A percentile compares a stretch with the other conserved stretches of the same genome.
phyloP scores from a whole-genome alignment of 2,888 invertebrate species.

The Mythimna lalbum region DNA sequence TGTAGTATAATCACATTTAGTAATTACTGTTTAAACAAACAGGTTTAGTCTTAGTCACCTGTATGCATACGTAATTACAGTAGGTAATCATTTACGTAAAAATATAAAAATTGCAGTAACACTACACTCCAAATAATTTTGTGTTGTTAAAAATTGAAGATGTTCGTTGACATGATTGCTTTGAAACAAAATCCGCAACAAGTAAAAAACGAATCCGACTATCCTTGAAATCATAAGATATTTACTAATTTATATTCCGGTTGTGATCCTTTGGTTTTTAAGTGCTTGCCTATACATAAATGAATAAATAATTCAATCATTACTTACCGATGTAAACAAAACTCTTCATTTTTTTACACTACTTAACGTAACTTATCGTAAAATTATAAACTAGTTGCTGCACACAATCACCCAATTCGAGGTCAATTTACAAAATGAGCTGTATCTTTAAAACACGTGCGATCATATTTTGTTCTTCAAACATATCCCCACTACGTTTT shows the following conservation, averaged over 20 bases:
- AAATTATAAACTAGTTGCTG: conserved; percentile 3
- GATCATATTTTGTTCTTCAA: conserved; percentile 38
- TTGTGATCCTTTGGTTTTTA: not conserved
- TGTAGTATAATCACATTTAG: not conserved
- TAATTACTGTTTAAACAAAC: conserved; percentile 10
- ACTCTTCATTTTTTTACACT: conserved; percentile 46
- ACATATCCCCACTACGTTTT: conserved; percentile 57
- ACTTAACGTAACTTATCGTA: conserved; percentile 12
- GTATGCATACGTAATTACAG: not conserved
- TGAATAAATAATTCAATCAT: conserved; percentile 5
- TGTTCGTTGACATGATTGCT: not conserved
- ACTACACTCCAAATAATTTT: not conserved
- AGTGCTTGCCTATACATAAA: too few species aligned
- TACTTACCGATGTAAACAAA: conserved; percentile 51
- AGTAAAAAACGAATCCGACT: conserved; percentile 7
- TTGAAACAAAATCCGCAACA: not conserved
- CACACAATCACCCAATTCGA: conserved; percentile 56
- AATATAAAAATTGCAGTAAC: not conserved
- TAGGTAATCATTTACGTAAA: not conserved
- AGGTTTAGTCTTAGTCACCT: not conserved
- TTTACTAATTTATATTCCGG: conserved; percentile 16
- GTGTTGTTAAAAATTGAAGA: too few species aligned
- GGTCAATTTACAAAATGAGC: conserved; percentile 47
- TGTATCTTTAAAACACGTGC: conserved; percentile 41
- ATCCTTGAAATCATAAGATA: conserved; percentile 27